Evolutionary conservation across 2,797 vertebrate genomes (phyloP), one percentile per base, ranked within the genome.

Genomic region (Buceros bicornis): DNA sequence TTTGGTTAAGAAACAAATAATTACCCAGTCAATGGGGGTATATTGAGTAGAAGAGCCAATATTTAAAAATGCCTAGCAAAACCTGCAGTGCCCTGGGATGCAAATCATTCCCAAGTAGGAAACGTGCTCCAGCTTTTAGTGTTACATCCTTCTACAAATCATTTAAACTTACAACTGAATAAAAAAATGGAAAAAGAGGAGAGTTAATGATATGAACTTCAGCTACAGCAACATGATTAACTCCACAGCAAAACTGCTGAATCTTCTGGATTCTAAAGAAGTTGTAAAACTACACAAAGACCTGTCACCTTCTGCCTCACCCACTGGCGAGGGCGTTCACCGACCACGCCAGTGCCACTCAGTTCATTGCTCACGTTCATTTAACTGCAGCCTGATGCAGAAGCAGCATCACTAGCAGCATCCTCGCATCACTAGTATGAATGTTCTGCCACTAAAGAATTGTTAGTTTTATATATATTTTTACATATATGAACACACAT

Each of bases 281-380:
- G 40, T 0, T 47, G 43, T 33, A 80, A 47, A 71, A 61, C 28
- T 25, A 26, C 11, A 3, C 8, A 29, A 64, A 45, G 2, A 16
- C 42, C 5, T 0, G 0, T 31, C 26, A 26, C 12, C 62, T 79
- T n/a, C 77, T 28, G 82, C 58, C 37, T 54, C 6, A 0, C 17
- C 13, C 51, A 8, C 25, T 3, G n/a, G 40, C 0, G 0, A n/a
- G 56, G 58, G 58, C 4, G 8, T 28, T 82, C 45, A 7, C 24
- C 2, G 1, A 60, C 19, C 35, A 60, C 1, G 0, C 21, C 45
- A 72, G 31, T 20, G 57, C 66, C 0, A 1, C 47, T 26, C 25
- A 25, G 5, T 13, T 54, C 50, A 11, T 6, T 10, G 14, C 13
- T 50, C 22, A 21, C 48, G 28, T 21, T 4, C 64, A 20, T 20